Conservation (phyloP, 2,797 vertebrate genomes). For the Cirrhinus mrigala region DNA sequence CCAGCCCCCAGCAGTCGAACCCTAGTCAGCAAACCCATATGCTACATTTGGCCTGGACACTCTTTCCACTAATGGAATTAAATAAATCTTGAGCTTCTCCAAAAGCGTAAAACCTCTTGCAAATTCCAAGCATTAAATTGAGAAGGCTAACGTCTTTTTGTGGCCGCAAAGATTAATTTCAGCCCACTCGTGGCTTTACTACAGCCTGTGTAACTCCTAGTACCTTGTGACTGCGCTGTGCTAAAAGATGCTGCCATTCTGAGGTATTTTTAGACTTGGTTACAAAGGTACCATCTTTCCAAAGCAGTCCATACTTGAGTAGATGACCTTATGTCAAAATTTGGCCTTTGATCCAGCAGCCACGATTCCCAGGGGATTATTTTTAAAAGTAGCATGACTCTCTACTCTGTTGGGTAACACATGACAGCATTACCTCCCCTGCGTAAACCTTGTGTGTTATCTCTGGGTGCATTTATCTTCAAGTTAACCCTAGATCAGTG, state of each 20-base stretch:
- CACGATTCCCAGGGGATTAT: background rate
- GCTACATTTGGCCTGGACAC: slow-evolving; percentile 38
- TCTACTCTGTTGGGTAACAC: slow-evolving; percentile 57
- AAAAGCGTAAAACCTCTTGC: slow-evolving; percentile 62
- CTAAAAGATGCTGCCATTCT: slow-evolving; percentile 41
- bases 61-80: slow-evolving; percentile 68
- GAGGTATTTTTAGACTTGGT: slow-evolving; percentile 10
- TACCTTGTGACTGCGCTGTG: slow-evolving; percentile 33
- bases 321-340: background rate
- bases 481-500: slow-evolving; percentile 64
- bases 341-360: slow-evolving; percentile 5
- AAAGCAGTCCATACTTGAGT: slow-evolving; percentile 20
- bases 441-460: slow-evolving; percentile 47
- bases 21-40: slow-evolving; percentile 44
- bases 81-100: slow-evolving; percentile 63
- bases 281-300: background rate
- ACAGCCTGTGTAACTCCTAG: slow-evolving; percentile 33
- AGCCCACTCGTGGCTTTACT: slow-evolving; percentile 56
- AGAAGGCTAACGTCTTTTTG: slow-evolving; percentile 54
- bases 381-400: slow-evolving; percentile 19
- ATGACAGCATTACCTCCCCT: slow-evolving; percentile 52
- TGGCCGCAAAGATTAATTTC: slow-evolving; percentile 63
- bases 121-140: slow-evolving; percentile 65
- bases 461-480: slow-evolving; percentile 58
- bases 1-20: background rate